These are phyloP conservation scores for Atherinosoma microstoma DNA, from an alignment of 2,797 vertebrate genomes.

Conservation along the genomic window DNA sequence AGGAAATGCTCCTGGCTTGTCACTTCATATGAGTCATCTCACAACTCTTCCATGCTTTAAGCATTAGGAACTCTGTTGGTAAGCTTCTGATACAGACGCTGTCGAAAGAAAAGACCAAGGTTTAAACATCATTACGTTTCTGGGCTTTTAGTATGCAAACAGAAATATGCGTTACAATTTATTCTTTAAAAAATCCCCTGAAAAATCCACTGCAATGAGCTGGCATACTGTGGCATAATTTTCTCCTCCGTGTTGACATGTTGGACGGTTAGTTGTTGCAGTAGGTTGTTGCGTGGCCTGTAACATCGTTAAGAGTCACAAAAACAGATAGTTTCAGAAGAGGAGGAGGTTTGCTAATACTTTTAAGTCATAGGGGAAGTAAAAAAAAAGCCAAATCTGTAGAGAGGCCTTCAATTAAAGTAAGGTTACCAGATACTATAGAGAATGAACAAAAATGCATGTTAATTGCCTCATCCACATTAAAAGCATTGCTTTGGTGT, in stretches of 20 bases:
- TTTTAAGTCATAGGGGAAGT: conserved; percentile 12
- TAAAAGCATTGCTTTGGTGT: conserved; percentile 13
- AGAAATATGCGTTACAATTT: not conserved
- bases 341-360: not conserved
- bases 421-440: conserved; percentile 24
- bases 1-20: conserved; percentile 2
- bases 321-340: not conserved
- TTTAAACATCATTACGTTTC: not conserved
- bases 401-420: conserved; percentile 57
- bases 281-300: not conserved
- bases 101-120: conserved; percentile 6
- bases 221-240: not conserved
- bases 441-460: conserved; percentile 32
- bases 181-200: not conserved
- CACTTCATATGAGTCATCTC: conserved; percentile 33
- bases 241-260: not conserved
- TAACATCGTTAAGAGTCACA: conserved; percentile 2
- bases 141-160: not conserved
- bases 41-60: not conserved
- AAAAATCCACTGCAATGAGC: not conserved
- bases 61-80: not conserved
- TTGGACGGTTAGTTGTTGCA: not conserved
- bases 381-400: conserved; percentile 47
- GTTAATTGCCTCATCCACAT: conserved; percentile 28
- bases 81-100: not conserved